A percentile compares a stretch with the other conserved stretches of the same genome.
phyloP scores from a whole-genome alignment of 2,888 invertebrate species.

The Eupsilia transversa region DNA sequence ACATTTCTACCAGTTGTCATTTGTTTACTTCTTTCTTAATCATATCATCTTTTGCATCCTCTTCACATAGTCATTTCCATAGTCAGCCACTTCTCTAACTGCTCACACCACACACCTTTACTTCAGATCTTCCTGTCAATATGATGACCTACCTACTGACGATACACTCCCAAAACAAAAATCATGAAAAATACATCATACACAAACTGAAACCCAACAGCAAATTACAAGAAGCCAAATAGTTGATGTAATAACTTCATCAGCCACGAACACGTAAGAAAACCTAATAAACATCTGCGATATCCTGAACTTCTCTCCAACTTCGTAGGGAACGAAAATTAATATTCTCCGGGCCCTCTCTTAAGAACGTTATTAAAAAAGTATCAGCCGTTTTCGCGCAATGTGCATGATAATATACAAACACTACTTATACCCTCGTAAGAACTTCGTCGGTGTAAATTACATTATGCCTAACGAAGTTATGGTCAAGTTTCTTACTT shows the following conservation, averaged over 20 bases:
- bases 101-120: not conserved
- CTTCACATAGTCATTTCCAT: not conserved
- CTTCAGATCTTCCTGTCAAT: not conserved
- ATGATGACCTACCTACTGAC: not conserved
- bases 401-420: constrained; percentile 59
- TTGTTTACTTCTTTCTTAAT: not conserved
- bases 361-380: constrained; percentile 67
- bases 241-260: constrained; percentile 52
- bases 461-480: constrained; percentile 26
- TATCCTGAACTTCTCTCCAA: constrained; percentile 56
- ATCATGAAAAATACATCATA: not conserved
- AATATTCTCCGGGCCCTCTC: constrained; percentile 61
- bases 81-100: not conserved
- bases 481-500: constrained; percentile 23
- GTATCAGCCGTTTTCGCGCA: constrained; percentile 59
- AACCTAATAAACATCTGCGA: constrained; percentile 61
- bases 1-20: not conserved
- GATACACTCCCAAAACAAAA: not conserved
- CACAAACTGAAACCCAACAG: not conserved
- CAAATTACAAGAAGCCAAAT: constrained; percentile 36
- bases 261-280: constrained; percentile 43
- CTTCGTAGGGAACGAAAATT: constrained; percentile 58
- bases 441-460: constrained; percentile 47
- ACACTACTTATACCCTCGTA: constrained; percentile 34
- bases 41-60: not conserved